Evolutionary conservation across 2,797 vertebrate genomes (phyloP).

Genomic region (Periparus ater): DNA sequence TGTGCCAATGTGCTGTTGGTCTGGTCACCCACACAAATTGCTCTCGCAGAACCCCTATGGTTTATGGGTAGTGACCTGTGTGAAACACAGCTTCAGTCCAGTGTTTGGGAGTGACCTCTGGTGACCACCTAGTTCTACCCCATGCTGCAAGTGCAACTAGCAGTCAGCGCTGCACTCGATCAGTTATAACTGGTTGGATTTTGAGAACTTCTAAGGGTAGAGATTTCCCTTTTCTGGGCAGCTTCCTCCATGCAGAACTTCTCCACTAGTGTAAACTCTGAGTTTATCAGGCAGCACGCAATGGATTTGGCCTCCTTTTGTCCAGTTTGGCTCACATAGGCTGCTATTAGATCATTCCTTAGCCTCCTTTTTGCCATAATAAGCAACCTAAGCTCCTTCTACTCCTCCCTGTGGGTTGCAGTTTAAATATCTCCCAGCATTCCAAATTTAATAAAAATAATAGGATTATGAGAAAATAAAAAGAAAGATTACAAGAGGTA

Average conservation of each 20-base stretch:
- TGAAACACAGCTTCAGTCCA: neutral
- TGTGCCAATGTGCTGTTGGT: fast-evolving
- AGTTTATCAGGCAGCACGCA: neutral
- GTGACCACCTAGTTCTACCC: neutral
- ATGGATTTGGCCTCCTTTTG: neutral
- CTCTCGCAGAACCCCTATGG: fast-evolving
- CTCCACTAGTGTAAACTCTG: neutral
- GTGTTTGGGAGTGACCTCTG: neutral
- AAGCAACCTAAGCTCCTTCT: neutral
- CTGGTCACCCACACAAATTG: fast-evolving
- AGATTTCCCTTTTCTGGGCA: neutral
- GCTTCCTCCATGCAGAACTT: neutral
- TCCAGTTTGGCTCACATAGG: neutral
- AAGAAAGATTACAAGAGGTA: neutral
- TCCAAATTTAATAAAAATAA: neutral
- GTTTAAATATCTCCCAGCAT: neutral
- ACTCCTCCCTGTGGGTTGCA: neutral
- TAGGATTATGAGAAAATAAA: neutral
- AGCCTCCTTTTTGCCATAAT: neutral
- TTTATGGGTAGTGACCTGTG: fast-evolving
- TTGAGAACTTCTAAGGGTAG: neutral
- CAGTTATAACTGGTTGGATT: neutral
- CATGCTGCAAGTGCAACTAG: neutral
- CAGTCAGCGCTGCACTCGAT: fast-evolving
- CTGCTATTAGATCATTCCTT: neutral